Base-by-base conservation (phyloP, 1,140 invertebrate genomes). In the Sycophaga agraensis region DNA sequence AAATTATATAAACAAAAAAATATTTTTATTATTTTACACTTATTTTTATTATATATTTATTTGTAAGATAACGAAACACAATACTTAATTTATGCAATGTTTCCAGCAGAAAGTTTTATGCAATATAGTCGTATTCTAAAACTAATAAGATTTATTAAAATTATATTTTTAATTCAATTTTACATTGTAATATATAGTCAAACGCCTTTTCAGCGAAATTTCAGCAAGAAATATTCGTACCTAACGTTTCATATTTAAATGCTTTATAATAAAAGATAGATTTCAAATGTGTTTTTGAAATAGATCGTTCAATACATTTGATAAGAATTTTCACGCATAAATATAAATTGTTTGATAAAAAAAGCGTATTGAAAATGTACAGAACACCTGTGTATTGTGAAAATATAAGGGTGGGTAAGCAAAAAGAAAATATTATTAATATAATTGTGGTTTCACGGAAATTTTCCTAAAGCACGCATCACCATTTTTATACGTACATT, bases 401-500 rank as follows among this genome's bases (percentile, higher is more conserved):
- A n/a, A n/a, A n/a, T n/a, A n/a, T n/a, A n/a, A n/a, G n/a, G n/a
- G n/a, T n/a, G n/a, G n/a, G n/a, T n/a, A n/a, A n/a, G n/a, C n/a
- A n/a, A n/a, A n/a, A n/a, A n/a, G n/a, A n/a, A n/a, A n/a, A n/a
- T n/a, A n/a, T n/a, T n/a, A n/a, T n/a, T n/a, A n/a, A n/a, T n/a
- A n/a, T n/a, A n/a, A n/a, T n/a, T n/a, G 17, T 50, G n/a, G 2
- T 4, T 12, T 50, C 28, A 1, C 21, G n/a, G 9, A 17, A 31
- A 49, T 21, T 50, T 49, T 50, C 35, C 24, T 17, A 49, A 55
- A 59, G 46, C 46, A 59, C 46, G 34, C 35, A 49, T 31, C 16
- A 42, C 22, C 46, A 49, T 19, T 59, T 59, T 59, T 59, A 50
- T 58, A 58, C 55, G n/a, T 58, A 37, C 22, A 37, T 58, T 40